phyloP scores from a whole-genome alignment of 2,797 vertebrate genomes.

The Semotilus atromaculatus region DNA sequence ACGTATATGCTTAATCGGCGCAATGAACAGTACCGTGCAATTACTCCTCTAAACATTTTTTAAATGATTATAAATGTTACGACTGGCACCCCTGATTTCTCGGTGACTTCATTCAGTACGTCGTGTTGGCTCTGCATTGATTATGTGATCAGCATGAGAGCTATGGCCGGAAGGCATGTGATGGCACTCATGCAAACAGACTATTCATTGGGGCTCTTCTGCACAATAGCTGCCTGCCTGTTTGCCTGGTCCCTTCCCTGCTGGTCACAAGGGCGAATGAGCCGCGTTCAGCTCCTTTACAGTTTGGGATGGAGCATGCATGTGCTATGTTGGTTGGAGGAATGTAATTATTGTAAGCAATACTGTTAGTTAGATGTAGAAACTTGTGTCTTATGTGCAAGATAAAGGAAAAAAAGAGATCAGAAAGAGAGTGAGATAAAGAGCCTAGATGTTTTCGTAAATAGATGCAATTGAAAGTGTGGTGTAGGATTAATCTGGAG shows the following conservation, averaged over 20 bases:
- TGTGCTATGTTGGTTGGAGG: neutral
- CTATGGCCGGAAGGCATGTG: slow-evolving; percentile 42
- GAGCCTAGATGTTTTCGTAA: neutral
- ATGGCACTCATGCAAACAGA: slow-evolving; percentile 53
- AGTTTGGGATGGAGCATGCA: neutral
- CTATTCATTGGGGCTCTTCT: slow-evolving; percentile 42
- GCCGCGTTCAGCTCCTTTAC: neutral
- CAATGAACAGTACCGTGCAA: neutral
- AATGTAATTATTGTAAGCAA: slow-evolving; percentile 1
- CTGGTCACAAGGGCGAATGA: slow-evolving; percentile 24
- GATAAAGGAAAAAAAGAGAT: neutral
- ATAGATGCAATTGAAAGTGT: neutral
- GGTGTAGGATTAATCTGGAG: neutral
- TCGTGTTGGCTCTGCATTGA: slow-evolving; percentile 61
- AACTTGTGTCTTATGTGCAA: neutral
- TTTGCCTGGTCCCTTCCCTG: neutral
- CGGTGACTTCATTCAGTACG: slow-evolving; percentile 51
- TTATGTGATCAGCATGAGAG: slow-evolving; percentile 53
- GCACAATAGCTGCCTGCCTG: slow-evolving; percentile 26
- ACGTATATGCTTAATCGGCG: neutral
- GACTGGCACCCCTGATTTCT: neutral
- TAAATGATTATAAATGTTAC: neutral
- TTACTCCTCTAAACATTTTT: slow-evolving; percentile 12
- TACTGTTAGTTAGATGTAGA: neutral
- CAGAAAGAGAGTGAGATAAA: neutral